Percentiles rank a stretch among this genome's conserved stretches.
phyloP scores from a whole-genome alignment of 2,113 vertebrate genomes.

The Glareola pratincola region DNA sequence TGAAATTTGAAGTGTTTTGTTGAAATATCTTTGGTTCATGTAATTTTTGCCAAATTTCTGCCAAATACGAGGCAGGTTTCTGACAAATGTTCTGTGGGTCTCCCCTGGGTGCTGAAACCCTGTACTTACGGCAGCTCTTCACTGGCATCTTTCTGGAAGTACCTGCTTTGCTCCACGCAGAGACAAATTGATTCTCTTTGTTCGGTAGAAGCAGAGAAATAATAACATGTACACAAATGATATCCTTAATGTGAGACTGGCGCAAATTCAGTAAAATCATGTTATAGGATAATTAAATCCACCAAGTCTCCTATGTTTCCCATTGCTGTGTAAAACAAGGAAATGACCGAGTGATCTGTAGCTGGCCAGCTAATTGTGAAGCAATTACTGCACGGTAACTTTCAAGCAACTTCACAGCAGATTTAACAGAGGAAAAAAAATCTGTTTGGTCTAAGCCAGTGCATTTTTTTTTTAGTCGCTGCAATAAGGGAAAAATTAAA shows the following conservation, averaged over 20 bases:
- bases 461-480: neutral
- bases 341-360: neutral
- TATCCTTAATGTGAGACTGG: neutral
- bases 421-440: neutral
- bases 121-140: conserved; percentile 12
- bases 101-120: conserved; percentile 39
- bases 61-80: neutral
- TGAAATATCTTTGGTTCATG: neutral
- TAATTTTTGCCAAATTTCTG: conserved; percentile 28
- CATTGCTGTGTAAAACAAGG: neutral
- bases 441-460: neutral
- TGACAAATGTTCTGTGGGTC: neutral
- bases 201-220: neutral
- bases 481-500: neutral
- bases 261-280: neutral
- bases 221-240: neutral
- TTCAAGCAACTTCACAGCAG: neutral
- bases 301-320: neutral
- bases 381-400: neutral
- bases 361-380: neutral
- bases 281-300: neutral
- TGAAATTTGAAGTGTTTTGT: conserved; percentile 32
- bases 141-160: neutral
- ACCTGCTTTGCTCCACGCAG: neutral
- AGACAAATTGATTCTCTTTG: conserved; percentile 5